Evolutionary conservation across 2,888 invertebrate species (phyloP), one percentile per base, ranked within the genome.

Genomic region (Perdita meconis): DNA sequence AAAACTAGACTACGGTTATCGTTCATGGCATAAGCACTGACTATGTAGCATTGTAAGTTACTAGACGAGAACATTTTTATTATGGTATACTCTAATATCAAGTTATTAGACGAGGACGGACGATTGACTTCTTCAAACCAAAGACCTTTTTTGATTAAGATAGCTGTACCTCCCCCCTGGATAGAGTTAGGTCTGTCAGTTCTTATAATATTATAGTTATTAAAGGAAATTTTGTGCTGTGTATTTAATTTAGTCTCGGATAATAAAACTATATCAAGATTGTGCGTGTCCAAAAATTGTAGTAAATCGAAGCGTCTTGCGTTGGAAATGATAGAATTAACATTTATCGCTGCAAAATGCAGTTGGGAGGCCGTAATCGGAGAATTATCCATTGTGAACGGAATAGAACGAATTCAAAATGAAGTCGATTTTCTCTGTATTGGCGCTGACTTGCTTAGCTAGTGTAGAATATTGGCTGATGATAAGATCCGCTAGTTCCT

Each of bases 171-270:
- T 1, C 82, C 84, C 2, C 75, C 80, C 22, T 50, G 16, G 4
- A 38, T 22, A 0, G 61, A 10, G 1, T 38, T 60, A 0, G 59
- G 55, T 51, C 82, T 66, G 40, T 83, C 81, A 2, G 47, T 79
- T 34, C 82, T 56, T 1, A 81, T 61, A 5, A 83, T 19, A 4
- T 66, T 24, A 22, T 81, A 80, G 1, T 73, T 24, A 8, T 69
- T 42, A 13, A 82, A 59, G 16, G 2, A 8, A 3, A 72, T 0
- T 51, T 69, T 61, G 30, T 78, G 76, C 44, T 8, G 65, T 56
- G 1, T 50, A 44, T 69, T 63, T 2, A 84, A 22, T 66, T 84
- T 82, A 0, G 82, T 83, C 64, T 84, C 81, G 1, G 67, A 64
- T 13, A 81, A 2, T 3, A 81, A 36, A 0, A 61, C n/a, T 0